Evolutionary conservation across 37 sponge, comb jelly and placozoan species (phyloP), one percentile per base, ranked within the genome.

Genomic region (Aplysina aerophoba): DNA sequence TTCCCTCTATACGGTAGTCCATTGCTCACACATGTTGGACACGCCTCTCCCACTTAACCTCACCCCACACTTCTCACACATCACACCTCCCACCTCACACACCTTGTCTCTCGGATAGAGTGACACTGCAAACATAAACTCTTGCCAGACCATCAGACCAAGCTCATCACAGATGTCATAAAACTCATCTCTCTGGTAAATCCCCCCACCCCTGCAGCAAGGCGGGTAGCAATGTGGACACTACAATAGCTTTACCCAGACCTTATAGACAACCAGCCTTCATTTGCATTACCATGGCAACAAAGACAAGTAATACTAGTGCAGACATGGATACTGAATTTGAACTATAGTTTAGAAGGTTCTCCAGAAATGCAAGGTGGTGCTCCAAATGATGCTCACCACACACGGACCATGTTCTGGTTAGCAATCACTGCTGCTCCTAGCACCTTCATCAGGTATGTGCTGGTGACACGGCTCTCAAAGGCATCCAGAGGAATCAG

Each of bases 91-190:
- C 50, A 25, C 36, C 68, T 36, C 4, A 58, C 78, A 36, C 39
- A 96, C 95, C 84, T 39, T 81, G 83, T 98, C 95, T 78, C 93
- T 83, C 1, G 99, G 99, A 71, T 98, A 98, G 35, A 96, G 91
- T 21, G 97, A 89, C 38, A 82, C 92, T 4, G 93, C 97, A 88
- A 96, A 98, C 99, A 96, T 98, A 67, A 99, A 90, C 92, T 99
- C 99, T 68, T 99, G 95, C 99, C 99, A 99, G 27, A 99, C 95
- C 97, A 99, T 94, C 54, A 99, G 59, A 12, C 99, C 99, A 79
- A 93, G 64, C 85, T 91, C 84, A 79, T 97, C 96, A 81, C 96
- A 95, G 37, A 97, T 38, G 56, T 95, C 94, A 44, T 96, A 97
- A 75, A 99, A 99, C 88, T 92, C 94, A 65, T 92, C 92, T 1